Evolutionary conservation across 2,113 vertebrate species (phyloP).

Genomic region (Sterrhoptilus dennistouni): DNA sequence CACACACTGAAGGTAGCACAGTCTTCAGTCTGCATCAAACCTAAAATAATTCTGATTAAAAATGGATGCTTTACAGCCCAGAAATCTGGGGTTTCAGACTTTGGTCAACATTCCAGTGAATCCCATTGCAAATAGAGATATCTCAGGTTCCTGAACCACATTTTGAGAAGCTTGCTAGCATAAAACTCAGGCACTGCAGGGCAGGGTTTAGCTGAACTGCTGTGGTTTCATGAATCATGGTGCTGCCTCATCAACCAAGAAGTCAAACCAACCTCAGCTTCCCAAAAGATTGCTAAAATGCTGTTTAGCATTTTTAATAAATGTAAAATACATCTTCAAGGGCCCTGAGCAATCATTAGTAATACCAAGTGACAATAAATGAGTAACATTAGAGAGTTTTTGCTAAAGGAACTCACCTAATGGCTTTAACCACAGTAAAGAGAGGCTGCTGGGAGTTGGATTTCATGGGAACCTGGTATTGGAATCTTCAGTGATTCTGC

Average conservation of each 20-base stretch:
- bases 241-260: background rate
- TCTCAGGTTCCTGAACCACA: background rate
- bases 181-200: background rate
- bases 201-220: background rate
- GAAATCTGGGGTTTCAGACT: background rate
- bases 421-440: background rate
- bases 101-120: background rate
- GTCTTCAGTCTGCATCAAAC: background rate
- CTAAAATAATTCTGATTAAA: background rate
- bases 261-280: background rate
- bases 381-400: background rate
- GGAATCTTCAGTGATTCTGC: background rate
- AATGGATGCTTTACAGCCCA: background rate
- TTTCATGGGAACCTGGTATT: background rate
- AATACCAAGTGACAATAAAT: background rate
- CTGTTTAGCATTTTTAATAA: background rate
- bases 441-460: background rate
- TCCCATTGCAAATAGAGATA: background rate
- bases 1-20: background rate
- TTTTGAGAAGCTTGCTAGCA: background rate
- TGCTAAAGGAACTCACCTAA: background rate
- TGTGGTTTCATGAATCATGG: slow-evolving; percentile 21
- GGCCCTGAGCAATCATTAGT: background rate
- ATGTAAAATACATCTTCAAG: background rate
- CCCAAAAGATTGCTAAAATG: background rate